These are phyloP conservation scores for Xylota sylvarum DNA, from an alignment of 2,888 invertebrate genomes.

Conservation along the genomic window DNA sequence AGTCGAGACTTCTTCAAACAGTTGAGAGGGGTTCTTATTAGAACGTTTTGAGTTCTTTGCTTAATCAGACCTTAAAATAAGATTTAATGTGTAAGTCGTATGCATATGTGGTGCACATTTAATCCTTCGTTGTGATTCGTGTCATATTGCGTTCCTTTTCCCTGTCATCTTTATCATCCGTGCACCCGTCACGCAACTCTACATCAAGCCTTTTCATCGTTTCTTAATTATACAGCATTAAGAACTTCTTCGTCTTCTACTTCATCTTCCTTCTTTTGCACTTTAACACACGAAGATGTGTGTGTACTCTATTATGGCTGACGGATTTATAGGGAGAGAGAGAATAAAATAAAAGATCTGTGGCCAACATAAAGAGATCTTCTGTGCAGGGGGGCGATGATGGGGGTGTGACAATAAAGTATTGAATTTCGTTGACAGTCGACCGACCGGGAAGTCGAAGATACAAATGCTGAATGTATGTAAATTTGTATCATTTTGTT, in stretches of 20 bases:
- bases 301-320: conserved; percentile 41
- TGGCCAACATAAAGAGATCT: conserved; percentile 32
- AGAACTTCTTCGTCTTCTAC: conserved; percentile 10
- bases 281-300: conserved; percentile 42
- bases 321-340: conserved; percentile 55
- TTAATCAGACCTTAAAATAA: conserved; percentile 37
- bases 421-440: conserved; percentile 72
- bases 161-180: conserved; percentile 36
- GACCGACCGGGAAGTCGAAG: conserved; percentile 29
- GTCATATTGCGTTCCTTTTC: conserved; percentile 36
- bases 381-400: not conserved
- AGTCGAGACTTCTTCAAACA: conserved; percentile 4
- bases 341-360: conserved; percentile 50
- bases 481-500: conserved; percentile 59
- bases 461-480: conserved; percentile 55
- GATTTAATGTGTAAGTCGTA: conserved; percentile 21
- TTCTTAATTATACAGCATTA: conserved; percentile 60
- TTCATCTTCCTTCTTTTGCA: conserved; percentile 30
- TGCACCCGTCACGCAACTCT: conserved; percentile 33
- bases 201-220: conserved; percentile 35
- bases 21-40: not conserved
- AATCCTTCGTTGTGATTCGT: conserved; percentile 50
- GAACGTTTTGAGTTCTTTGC: conserved; percentile 23
- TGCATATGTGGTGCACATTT: conserved; percentile 18
- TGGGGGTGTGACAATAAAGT: conserved; percentile 52